A percentile compares a stretch with the other conserved stretches of the same genome.
These are phyloP conservation scores for Myathropa florea DNA, from an alignment of 2,888 invertebrate genomes.

Conservation along the genomic window DNA sequence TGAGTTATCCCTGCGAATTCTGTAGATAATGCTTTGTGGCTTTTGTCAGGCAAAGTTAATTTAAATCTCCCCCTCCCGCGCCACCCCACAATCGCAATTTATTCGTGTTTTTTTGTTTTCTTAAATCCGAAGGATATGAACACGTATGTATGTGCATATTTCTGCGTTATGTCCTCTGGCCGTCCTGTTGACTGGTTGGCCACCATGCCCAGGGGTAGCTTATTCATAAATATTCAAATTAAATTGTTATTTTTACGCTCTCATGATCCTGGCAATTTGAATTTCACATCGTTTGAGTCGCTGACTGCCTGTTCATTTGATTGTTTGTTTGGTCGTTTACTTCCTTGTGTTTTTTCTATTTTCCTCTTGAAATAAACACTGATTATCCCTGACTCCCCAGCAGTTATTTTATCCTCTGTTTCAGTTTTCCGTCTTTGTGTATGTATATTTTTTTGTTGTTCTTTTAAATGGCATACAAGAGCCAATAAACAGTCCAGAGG, in stretches of 20 bases:
- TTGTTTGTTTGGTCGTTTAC: conserved; percentile 49
- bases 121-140: background rate
- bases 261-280: conserved; percentile 67
- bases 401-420: conserved; percentile 30
- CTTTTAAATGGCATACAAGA: conserved; percentile 42
- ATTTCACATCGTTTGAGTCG: conserved; percentile 65
- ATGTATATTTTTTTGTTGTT: background rate
- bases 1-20: conserved; percentile 27
- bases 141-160: background rate
- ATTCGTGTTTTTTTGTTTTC: background rate
- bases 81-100: background rate
- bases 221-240: conserved; percentile 69
- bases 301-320: conserved; percentile 55
- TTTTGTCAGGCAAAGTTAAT: conserved; percentile 47
- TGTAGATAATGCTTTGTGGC: conserved; percentile 40
- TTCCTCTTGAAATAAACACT: background rate
- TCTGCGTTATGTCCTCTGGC: conserved; percentile 32
- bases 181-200: conserved; percentile 6
- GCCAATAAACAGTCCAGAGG: conserved; percentile 50
- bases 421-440: background rate
- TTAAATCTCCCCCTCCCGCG: conserved; percentile 19
- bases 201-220: background rate
- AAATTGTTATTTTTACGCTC: conserved; percentile 70
- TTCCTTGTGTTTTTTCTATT: conserved; percentile 6
- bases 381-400: conserved; percentile 2